These are phyloP conservation scores for Heteropelma amictum DNA, from an alignment of 2,888 invertebrate genomes.

Conservation along the genomic window DNA sequence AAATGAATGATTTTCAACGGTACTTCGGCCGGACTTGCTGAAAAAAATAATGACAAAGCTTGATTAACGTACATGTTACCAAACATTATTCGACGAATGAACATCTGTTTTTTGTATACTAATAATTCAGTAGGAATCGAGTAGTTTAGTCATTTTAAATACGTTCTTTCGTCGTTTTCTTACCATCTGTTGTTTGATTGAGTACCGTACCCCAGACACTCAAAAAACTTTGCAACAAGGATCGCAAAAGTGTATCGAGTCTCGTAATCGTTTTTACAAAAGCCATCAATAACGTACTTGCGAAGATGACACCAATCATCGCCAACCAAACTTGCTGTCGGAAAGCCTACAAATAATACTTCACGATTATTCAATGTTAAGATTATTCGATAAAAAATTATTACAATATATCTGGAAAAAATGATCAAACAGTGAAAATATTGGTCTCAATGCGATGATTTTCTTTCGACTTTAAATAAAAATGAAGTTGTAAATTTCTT, in stretches of 20 bases:
- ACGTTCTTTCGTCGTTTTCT: neutral
- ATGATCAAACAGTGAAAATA: too few species aligned
- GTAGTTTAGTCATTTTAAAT: too few species aligned
- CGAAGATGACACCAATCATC: slow-evolving; percentile 39
- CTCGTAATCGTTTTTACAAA: slow-evolving; percentile 45
- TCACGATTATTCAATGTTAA: neutral
- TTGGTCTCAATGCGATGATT: too few species aligned
- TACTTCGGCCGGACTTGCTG: slow-evolving; percentile 64
- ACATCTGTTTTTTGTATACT: too few species aligned
- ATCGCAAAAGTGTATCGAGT: neutral
- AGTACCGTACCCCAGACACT: slow-evolving; percentile 67
- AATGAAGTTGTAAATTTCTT: too few species aligned
- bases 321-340: slow-evolving; percentile 54
- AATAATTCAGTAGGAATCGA: neutral
- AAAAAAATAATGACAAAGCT: too few species aligned
- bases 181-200: slow-evolving; percentile 65
- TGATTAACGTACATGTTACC: neutral
- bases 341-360: slow-evolving; percentile 33
- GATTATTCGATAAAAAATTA: too few species aligned
- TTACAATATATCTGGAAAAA: too few species aligned
- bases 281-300: slow-evolving; percentile 42
- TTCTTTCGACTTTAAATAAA: too few species aligned
- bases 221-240: slow-evolving; percentile 56
- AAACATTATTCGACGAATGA: too few species aligned
- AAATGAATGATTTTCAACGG: slow-evolving; percentile 66